Evolutionary conservation across 2,888 invertebrate species (phyloP).

Genomic region (Steromphala cineraria): DNA sequence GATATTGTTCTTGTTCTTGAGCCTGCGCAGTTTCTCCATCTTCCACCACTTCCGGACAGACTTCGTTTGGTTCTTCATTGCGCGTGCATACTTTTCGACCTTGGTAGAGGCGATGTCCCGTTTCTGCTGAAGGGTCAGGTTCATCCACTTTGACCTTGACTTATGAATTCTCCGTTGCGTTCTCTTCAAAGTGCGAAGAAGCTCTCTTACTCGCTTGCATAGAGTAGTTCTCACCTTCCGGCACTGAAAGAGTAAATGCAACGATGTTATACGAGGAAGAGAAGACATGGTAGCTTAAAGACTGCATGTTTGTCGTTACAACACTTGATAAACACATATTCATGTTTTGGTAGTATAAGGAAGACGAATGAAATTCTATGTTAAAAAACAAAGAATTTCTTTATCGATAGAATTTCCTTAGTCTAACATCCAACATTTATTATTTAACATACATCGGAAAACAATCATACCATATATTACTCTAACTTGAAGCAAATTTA

Average conservation of each 20-base stretch:
- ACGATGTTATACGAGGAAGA: no score
- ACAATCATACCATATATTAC: no score
- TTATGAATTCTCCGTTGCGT: conserved; percentile 36
- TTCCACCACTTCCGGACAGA: conserved; percentile 32
- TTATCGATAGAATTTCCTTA: no score
- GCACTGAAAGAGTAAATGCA: no score
- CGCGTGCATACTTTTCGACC: conserved; percentile 31
- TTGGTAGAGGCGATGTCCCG: conserved; percentile 22
- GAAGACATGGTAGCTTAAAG: neutral
- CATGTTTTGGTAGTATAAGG: no score
- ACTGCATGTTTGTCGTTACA: no score
- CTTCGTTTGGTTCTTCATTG: conserved; percentile 28
- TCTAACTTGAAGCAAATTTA: no score
- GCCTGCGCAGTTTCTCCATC: conserved; percentile 28
- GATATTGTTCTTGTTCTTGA: conserved; percentile 24
- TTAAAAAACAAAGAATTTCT: no score
- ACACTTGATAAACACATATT: no score
- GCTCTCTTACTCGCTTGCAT: conserved; percentile 33
- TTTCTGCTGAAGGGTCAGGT: conserved; percentile 31
- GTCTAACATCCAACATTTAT: no score
- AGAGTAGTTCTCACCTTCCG: conserved; percentile 19
- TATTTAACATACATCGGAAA: no score
- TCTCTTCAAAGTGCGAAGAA: conserved; percentile 29
- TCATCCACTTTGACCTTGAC: conserved; percentile 36
- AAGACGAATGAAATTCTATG: no score